Evolutionary conservation across 2,888 invertebrate genomes (phyloP).

Genomic region (Chymomyza procnemis): DNA sequence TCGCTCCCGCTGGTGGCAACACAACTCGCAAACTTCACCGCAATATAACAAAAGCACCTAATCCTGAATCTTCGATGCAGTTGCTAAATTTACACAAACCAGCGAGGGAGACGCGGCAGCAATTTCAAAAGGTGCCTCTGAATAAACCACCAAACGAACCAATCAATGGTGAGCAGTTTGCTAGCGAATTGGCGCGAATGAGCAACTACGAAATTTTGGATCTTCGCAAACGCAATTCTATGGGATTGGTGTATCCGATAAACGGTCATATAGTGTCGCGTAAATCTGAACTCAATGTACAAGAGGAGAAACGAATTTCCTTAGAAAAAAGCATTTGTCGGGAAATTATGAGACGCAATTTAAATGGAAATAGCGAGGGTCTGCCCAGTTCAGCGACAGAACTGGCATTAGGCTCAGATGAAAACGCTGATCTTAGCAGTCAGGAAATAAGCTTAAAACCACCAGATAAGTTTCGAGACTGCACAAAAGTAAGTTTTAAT

Average conservation of each 20-base stretch:
- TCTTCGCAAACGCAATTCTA: constrained; percentile 68
- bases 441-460: background rate
- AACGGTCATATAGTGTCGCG: constrained; percentile 35
- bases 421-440: background rate
- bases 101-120: constrained; percentile 1
- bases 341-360: constrained; percentile 53
- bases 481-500: background rate
- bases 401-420: background rate
- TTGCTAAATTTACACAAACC: constrained; percentile 48
- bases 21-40: constrained; percentile 10
- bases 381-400: background rate
- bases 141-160: constrained; percentile 63
- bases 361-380: constrained; percentile 17
- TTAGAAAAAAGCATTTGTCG: constrained; percentile 54
- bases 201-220: constrained; percentile 73
- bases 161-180: constrained; percentile 72
- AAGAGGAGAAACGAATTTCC: constrained; percentile 33
- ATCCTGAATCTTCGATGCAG: constrained; percentile 10
- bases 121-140: constrained; percentile 25
- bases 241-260: constrained; percentile 37
- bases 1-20: constrained; percentile 37
- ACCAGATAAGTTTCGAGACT: background rate
- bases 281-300: background rate
- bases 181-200: constrained; percentile 64
- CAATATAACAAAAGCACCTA: constrained; percentile 3